Base-by-base conservation (phyloP, 2,797 vertebrate species). In the Leptoclinus maculatus region DNA sequence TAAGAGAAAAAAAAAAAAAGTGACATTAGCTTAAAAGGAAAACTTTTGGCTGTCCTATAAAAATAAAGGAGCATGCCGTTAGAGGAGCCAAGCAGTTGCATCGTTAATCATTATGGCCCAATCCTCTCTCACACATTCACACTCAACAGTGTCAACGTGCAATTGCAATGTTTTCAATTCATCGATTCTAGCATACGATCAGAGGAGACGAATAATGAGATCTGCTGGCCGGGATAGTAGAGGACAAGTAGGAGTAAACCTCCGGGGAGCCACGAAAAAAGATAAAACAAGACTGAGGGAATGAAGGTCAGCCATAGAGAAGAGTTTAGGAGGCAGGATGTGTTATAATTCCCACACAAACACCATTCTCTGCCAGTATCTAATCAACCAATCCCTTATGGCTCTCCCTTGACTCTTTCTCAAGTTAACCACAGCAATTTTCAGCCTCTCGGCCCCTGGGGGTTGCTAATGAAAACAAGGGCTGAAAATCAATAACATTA, bases 1-100 rank as follows among this genome's bases (percentile, higher is more conserved):
- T n/a, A 90, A 92, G 66, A 90, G 66, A 94, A 89, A 90, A 4
- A 94, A 89, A 90, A 4, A 88, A 79, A 88, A 17, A 91, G 66
- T 60, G 68, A 72, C 34, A 58, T 91, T 84, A 93, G 80, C 51
- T 68, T 13, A 36, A 47, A 45, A 81, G 27, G 39, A 78, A 86
- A 82, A 70, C 54, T 78, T 78, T 84, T 59, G 60, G 39, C 21
- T 83, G 79, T 74, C 81, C 85, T 82, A 89, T 65, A 86, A 59
- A 19, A 34, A 43, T 32, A 67, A 77, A 82, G 41, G 10, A 76
- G 51, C 39, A 29, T 56, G 60, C 34, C 78, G 39, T 71, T 66
- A 70, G 34, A 74, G 63, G 39, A 83, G 27, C 77, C 45, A 58
- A 71, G 83, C 32, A 66, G 74, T 27, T 43, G 29, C 67, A 27